These are phyloP conservation scores for Spodoptera litura DNA, from an alignment of 1,140 invertebrate genomes.

Conservation along the genomic window DNA sequence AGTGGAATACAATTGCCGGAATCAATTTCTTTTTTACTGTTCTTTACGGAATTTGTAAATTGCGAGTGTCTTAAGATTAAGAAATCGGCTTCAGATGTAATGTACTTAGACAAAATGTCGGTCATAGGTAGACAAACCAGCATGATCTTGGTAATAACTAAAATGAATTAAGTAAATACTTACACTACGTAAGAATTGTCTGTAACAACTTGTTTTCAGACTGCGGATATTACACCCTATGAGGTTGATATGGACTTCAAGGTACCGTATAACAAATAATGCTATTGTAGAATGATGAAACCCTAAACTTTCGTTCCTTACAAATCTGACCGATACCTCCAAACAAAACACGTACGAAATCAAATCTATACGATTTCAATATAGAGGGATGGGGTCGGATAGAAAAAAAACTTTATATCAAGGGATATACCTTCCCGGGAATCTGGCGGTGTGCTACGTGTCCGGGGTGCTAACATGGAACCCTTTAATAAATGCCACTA, in stretches of 20 bases:
- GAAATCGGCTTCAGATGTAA: neutral
- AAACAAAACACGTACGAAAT: constrained; percentile 57
- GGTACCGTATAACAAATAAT: too few species aligned
- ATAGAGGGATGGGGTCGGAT: constrained; percentile 49
- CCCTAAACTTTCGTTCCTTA: constrained; percentile 33
- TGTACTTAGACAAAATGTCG: neutral
- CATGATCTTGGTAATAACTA: too few species aligned
- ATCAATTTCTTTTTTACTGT: constrained; percentile 67
- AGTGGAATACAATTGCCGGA: constrained; percentile 66
- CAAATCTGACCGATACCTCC: constrained; percentile 8
- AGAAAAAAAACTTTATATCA: constrained; percentile 58
- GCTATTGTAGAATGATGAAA: constrained; percentile 23
- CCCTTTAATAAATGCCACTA: constrained; percentile 63
- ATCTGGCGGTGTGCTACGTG: constrained; percentile 62
- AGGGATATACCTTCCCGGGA: constrained; percentile 56
- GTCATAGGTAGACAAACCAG: too few species aligned
- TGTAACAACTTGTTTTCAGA: too few species aligned
- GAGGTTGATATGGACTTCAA: too few species aligned
- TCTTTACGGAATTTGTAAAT: constrained; percentile 19
- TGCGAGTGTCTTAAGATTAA: neutral
- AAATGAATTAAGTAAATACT: too few species aligned
- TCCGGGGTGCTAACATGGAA: constrained; percentile 49
- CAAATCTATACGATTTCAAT: constrained; percentile 65
- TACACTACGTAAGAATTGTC: too few species aligned
- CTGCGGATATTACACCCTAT: too few species aligned